phyloP scores from a whole-genome alignment of 2,888 invertebrate species.

The Drosophila fungiperda region DNA sequence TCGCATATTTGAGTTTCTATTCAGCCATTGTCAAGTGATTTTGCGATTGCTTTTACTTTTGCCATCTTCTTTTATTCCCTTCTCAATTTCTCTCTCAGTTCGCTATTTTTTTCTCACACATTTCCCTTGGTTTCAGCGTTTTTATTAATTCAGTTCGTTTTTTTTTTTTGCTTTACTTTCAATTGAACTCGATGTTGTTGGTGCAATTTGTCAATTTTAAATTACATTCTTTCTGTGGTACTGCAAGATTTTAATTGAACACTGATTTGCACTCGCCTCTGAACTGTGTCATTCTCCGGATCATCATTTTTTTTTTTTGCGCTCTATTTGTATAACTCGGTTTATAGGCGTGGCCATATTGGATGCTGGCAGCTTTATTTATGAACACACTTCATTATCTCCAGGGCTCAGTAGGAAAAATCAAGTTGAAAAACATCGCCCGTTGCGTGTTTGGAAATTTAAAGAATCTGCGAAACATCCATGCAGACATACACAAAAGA shows the following conservation, averaged over 20 bases:
- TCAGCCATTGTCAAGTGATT: conserved; percentile 42
- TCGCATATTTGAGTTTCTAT: conserved; percentile 19
- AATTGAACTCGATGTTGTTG: conserved; percentile 12
- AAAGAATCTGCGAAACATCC: conserved; percentile 50
- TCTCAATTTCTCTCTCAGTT: background rate
- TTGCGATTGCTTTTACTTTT: conserved; percentile 50
- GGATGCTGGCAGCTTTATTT: conserved; percentile 68
- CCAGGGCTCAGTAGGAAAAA: conserved; percentile 16
- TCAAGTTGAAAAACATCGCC: conserved; percentile 21
- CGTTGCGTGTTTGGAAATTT: conserved; percentile 66
- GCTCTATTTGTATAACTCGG: conserved; percentile 11
- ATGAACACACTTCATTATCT: conserved; percentile 71
- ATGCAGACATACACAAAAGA: conserved; percentile 7
- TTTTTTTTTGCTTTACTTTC: conserved; percentile 14
- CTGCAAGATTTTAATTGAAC: conserved; percentile 66
- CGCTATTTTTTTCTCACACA: conserved; percentile 26
- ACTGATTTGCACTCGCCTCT: conserved; percentile 47
- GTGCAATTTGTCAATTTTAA: conserved; percentile 59
- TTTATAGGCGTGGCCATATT: conserved; percentile 60
- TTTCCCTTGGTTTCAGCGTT: conserved; percentile 55
- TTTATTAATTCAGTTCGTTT: conserved; percentile 47
- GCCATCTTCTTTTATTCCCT: background rate
- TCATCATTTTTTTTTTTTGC: background rate
- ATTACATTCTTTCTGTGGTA: conserved; percentile 64
- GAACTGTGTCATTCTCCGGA: background rate